Base-by-base conservation (phyloP, 2,113 vertebrate genomes). In the Todiramphus saurophagus region DNA sequence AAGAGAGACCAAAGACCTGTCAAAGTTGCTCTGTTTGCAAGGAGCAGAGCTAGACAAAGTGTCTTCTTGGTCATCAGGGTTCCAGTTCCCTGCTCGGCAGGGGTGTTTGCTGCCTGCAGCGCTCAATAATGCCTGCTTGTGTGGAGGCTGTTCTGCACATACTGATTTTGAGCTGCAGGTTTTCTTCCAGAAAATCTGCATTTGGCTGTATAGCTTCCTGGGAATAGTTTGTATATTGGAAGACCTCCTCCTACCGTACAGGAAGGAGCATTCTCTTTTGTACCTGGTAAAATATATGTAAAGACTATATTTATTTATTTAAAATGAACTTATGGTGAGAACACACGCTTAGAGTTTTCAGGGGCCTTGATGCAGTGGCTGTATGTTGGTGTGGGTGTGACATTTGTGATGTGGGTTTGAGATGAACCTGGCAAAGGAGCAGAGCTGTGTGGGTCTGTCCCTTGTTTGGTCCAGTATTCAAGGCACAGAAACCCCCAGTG, bases 121-220 rank as follows among this genome's bases (percentile, higher is more conserved):
- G 28, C 72, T 80, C 59, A 44, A 3, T 30, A 30, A 21, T 0
- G 3, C 30, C 7, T 67, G 56, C 30, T 87, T 82, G 16, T 93
- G 56, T 63, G 56, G 74, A 44, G n/a, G 6, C 41, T 75, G 25
- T 84, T 75, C 66, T 82, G 56, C 28, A 31, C 46, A 14, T 59
- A 23, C 68, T 67, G 39, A 56, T 60, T 82, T 55, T 44, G 48
- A 94, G 78, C 66, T 59, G 69, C 43, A 82, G 70, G 33, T 83
- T 87, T 95, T 95, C 69, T 95, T 91, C 80, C 83, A 87, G 62
- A 55, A 95, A 93, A 85, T 53, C 56, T 94, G 35, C 74, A 21
- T 70, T 78, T 63, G 87, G 68, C 76, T 84, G 92, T 74, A 33
- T 51, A 67, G 39, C 46, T 92, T 95, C 53, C 83, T 60, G 43